Evolutionary conservation across 2,113 vertebrate genomes (phyloP), one percentile per base, ranked within the genome.

Genomic region (Psittacula cyanocephala): DNA sequence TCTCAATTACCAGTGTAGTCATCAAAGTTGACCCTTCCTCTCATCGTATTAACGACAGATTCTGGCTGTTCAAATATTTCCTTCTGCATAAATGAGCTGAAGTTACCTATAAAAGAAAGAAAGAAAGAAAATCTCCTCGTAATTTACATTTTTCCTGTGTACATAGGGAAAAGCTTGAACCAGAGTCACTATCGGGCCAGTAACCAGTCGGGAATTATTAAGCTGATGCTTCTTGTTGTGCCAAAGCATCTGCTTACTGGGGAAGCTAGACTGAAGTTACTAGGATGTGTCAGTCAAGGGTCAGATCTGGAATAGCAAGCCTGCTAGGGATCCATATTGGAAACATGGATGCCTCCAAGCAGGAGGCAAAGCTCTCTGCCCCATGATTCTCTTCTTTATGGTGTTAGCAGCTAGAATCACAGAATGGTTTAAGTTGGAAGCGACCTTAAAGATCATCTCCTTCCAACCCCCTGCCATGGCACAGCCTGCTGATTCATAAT

Each of bases 31-130:
- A 99, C 97, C 97, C 99, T 98, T 95, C 99, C 99, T 98, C 99
- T 99, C 99, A 99, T 99, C 8, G 99, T 99, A 91, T 99, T 99
- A 81, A 99, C 98, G 8, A 99, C 99, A 31, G 99, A 99, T 91
- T 99, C 99, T 4, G 99, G 99, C 96, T 99, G 99, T 84, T 99
- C 99, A 96, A 99, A 99, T 92, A 99, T 99, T 82, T 99, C 99
- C 95, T 99, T 99, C 98, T 99, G 99, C 99, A 99, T 99, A 96
- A 99, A 99, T 6, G 99, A 99, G 93, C 99, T 99, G 98, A 98
- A 99, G 97, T 99, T 99, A 49, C 99, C 99, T 99, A 93, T 2
- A 67, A 86, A 33, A 89, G 75, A 93, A 89, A 85, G 55, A 57
- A 2, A 88, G 2, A 33, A 81, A 82, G 11, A 33, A 43, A 31